Evolutionary conservation across 2,888 invertebrate species (phyloP).

Genomic region (Ametastegia equiseti): DNA sequence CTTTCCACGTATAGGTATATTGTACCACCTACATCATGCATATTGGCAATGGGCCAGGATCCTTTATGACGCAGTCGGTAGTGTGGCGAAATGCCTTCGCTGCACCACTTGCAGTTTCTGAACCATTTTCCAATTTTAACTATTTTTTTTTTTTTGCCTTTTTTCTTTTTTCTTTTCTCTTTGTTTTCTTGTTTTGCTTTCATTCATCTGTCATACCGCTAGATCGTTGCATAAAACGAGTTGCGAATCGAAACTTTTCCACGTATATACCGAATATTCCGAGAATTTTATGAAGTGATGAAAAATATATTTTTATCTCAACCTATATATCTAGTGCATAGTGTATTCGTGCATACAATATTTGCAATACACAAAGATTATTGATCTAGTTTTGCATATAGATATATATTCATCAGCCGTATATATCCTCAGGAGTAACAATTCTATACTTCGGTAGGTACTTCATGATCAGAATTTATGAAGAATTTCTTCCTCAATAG

Average conservation of each 20-base stretch:
- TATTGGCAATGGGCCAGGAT: slow-evolving; percentile 22
- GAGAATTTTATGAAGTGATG: background rate
- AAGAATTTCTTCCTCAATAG: background rate
- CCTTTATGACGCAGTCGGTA: slow-evolving; percentile 11
- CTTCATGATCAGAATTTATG: background rate
- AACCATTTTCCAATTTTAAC: slow-evolving; percentile 5
- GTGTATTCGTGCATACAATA: too few relatives aligned
- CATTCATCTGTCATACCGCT: background rate
- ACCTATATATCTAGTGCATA: too few relatives aligned
- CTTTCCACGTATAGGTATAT: background rate
- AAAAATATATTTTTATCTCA: background rate
- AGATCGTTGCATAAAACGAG: background rate
- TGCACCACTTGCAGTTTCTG: slow-evolving; percentile 26
- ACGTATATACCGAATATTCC: background rate
- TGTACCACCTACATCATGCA: background rate
- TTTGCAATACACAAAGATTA: too few relatives aligned
- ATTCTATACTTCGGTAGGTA: too few relatives aligned
- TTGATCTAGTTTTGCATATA: too few relatives aligned
- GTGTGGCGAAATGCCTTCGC: slow-evolving; percentile 4
- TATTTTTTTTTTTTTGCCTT: background rate
- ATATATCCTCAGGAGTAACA: too few relatives aligned
- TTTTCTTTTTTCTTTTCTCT: background rate
- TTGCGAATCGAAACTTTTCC: background rate
- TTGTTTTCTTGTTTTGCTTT: background rate
- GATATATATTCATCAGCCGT: too few relatives aligned